Evolutionary conservation across 2,888 invertebrate genomes (phyloP), one percentile per base, ranked within the genome.

Genomic region (Sphecodes monilicornis): DNA sequence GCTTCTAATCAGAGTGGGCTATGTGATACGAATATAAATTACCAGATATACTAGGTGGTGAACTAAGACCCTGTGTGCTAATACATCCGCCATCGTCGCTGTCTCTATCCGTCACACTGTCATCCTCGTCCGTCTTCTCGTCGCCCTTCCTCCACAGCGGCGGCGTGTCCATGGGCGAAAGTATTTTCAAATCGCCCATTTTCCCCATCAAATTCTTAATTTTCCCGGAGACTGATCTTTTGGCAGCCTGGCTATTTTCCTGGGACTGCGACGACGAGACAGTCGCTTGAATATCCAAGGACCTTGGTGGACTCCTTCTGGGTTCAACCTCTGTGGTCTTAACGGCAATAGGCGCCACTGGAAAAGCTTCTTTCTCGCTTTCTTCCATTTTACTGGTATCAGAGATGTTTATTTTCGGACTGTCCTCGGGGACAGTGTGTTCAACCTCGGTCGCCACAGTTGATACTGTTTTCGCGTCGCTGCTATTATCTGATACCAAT

Each of bases 111-210:
- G 84, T 82, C 0, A 90, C 89, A n/a, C 90, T 90, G 8, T 89
- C 90, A 26, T 87, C 88, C 1, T 91, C 91, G 4, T 91, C 90
- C 1, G 86, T 86, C 41, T 91, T 92, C 3, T 93, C 93, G 10
- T 93, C 93, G n/a, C 85, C 89, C 64, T 91, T 93, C 26, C 91
- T 89, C 78, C 92, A 71, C 13, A 93, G 90, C 3, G 93, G 92
- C 16, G 93, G 93, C 13, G 94, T 90, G 68, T 94, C 94, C 39
- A 93, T 93, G 0, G 94, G 94, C 4, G 94, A 94, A 0, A 94
- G 89, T 41, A 94, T 93, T 69, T 94, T 94, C 73, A 94, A 82
- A 72, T 93, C 93, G 0, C 93, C 92, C 92, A 94, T 93, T 84
- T 92, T 93, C 0, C 93, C 94, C 93, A 93, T 93, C 11, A 94